Evolutionary conservation across 2,113 vertebrate species (phyloP), one percentile per base, ranked within the genome.

Genomic region (Clarias gariepinus): DNA sequence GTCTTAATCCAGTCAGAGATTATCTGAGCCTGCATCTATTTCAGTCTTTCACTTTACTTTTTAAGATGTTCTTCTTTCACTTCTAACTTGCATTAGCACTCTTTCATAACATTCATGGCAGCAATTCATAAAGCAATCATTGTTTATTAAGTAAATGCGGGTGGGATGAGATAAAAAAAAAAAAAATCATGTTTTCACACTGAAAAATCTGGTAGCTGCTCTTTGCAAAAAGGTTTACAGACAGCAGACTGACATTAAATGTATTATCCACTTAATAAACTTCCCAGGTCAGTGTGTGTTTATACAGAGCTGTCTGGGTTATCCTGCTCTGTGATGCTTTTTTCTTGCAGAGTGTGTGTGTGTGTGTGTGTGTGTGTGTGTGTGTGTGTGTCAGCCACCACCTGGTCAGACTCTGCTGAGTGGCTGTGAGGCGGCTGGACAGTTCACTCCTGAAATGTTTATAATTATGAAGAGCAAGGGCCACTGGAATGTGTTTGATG

Each of bases 391-490:
- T 81, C 64, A 16, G 63, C 12, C 13, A 12, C 28, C n/a, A 21
- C n/a, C 76, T 85, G 55, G 66, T 77, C 11, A 33, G 60, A 71
- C 52, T 28, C 52, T 81, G 30, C 61, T n/a, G 4, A 36, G 30
- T 30, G n/a, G 52, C 87, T 30, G 81, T 85, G 63, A 87, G 81
- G 53, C 18, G 3, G 41, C 63, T 78, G 84, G 68, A 90, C 86
- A 36, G 83, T 89, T 85, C 83, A 87, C 23, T 64, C 18, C 15
- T 86, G 91, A 91, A 83, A 78, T 88, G 82, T 92, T 93, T 91
- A 92, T 84, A 86, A 81, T 86, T 84, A 82, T 77, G 64, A 82
- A 84, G 88, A 90, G 84, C 63, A 85, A 88, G 28, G 64, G 71
- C 68, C 79, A 84, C 82, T 36, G 2, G 90, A 87, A 84, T 84